Percentiles rank a stretch among this genome's conserved stretches.
Evolutionary conservation across 2,797 vertebrate genomes (phyloP).

Genomic region (Gymnocypris eckloni): DNA sequence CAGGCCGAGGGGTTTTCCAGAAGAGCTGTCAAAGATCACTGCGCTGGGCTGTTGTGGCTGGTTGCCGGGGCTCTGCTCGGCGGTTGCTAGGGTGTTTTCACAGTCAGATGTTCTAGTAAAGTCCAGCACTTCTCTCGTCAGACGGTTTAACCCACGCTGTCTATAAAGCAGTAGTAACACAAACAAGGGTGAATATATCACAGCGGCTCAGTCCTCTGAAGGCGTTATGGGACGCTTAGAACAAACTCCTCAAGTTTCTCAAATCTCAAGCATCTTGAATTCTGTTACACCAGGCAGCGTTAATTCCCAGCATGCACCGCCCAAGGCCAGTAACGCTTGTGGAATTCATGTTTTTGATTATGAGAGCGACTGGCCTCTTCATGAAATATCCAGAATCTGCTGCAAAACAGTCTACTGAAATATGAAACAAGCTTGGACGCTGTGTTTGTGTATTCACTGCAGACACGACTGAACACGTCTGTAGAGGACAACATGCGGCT

Average conservation of each 20-base stretch:
- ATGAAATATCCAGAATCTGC: background rate
- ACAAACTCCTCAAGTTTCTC: background rate
- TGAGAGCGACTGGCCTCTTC: background rate
- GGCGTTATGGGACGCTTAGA: background rate
- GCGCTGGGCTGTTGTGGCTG: background rate
- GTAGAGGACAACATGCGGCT: background rate
- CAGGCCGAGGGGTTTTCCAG: constrained; percentile 21
- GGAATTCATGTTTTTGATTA: constrained; percentile 34
- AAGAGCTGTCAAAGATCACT: background rate
- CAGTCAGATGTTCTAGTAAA: constrained; percentile 15
- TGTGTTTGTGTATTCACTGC: background rate
- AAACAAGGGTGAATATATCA: background rate
- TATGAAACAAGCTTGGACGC: background rate
- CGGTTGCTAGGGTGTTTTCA: constrained; percentile 14
- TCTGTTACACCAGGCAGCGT: background rate
- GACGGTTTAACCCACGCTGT: background rate
- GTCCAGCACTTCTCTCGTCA: background rate
- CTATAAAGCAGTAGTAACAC: background rate
- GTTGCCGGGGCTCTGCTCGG: background rate
- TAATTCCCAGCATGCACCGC: constrained; percentile 32
- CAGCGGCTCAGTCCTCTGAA: background rate
- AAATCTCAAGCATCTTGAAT: constrained; percentile 1
- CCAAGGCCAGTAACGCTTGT: constrained; percentile 12
- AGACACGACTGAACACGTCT: background rate
- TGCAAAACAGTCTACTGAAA: background rate